phyloP scores from a whole-genome alignment of 2,113 vertebrate genomes.

The Paradoxurus hermaphroditus region DNA sequence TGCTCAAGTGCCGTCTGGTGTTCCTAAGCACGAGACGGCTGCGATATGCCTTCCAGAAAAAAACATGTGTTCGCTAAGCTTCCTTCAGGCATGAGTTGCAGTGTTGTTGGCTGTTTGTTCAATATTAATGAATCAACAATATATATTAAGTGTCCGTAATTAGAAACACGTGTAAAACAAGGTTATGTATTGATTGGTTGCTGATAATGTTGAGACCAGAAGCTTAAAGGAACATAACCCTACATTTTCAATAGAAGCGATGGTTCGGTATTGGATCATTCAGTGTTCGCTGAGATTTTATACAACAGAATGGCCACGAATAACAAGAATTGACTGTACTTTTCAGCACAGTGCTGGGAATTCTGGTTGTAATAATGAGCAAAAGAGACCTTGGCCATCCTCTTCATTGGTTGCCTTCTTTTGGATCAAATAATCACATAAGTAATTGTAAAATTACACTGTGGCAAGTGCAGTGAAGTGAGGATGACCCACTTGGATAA shows the following conservation, averaged over 20 bases:
- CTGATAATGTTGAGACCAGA: background rate
- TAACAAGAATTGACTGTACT: background rate
- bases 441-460: background rate
- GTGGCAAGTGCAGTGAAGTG: background rate
- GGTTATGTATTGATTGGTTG: background rate
- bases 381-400: background rate
- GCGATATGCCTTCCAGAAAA: background rate
- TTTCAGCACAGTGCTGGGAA: background rate
- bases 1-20: background rate
- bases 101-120: background rate
- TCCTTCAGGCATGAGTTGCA: background rate
- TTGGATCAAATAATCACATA: background rate
- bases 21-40: background rate
- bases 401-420: background rate
- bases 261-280: background rate
- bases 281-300: background rate
- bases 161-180: background rate
- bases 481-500: background rate
- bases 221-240: background rate
- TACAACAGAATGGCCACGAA: background rate
- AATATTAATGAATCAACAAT: background rate
- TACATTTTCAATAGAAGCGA: background rate
- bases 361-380: background rate
- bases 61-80: background rate
- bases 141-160: background rate